Conservation (phyloP, 1,140 invertebrate genomes). For the Brachionus asplanchnoidis region DNA sequence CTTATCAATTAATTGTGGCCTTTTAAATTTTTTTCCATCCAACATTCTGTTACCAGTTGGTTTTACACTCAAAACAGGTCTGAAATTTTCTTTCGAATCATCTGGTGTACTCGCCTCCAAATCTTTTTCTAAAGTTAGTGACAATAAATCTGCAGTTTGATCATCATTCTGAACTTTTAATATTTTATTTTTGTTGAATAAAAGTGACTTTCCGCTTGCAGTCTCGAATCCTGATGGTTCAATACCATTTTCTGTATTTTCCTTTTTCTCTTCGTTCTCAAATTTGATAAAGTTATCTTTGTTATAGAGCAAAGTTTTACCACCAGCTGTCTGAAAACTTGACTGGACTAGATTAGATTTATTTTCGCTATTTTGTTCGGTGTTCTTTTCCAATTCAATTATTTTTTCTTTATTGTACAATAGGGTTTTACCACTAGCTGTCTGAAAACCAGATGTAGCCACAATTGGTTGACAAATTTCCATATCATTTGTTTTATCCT, state of each 20-base stretch:
- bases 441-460: neutral
- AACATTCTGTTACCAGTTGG: neutral
- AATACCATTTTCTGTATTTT: neutral
- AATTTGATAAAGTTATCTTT: neutral
- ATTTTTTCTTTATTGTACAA: neutral
- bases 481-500: neutral
- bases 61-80: neutral
- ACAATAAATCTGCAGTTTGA: neutral
- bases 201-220: neutral
- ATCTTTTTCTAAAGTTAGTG: neutral
- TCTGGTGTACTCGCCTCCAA: neutral
- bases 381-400: neutral
- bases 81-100: neutral
- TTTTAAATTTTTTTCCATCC: constrained; percentile 27
- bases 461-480: neutral
- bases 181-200: constrained; percentile 3
- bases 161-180: neutral
- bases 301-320: neutral
- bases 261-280: neutral
- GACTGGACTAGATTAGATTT: neutral
- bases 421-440: neutral
- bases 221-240: neutral
- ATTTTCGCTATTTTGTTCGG: neutral
- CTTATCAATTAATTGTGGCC: constrained; percentile 16
- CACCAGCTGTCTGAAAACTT: neutral